Evolutionary conservation across 1,140 invertebrate species (phyloP), one percentile per base, ranked within the genome.

Genomic region (Chironomus striatipennis): DNA sequence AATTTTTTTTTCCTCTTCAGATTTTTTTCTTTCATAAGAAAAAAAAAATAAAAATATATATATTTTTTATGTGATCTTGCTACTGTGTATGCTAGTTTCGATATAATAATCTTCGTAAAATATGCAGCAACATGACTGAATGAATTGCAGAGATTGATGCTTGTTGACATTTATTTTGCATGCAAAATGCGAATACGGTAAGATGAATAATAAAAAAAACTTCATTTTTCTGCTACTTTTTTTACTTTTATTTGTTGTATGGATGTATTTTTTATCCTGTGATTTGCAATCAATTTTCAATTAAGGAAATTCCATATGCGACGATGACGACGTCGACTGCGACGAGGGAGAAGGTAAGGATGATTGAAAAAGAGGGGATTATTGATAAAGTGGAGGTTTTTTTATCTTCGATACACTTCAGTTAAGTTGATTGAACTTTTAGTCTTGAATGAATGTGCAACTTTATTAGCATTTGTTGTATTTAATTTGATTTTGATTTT

Each of bases 91-190:
- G 47, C 47, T 57, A 57, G 47, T 57, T 57, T 57, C 47, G 47
- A 57, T 57, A 57, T 57, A 57, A 57, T 57, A 57, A 57, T 57
- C 47, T 15, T 57, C 47, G 12, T 12, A 57, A 57, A 57, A 57
- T 57, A 57, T 57, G 47, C 47, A 57, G n/a, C 47, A 57, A 57
- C 47, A 57, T 57, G 47, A 57, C 47, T 57, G 47, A 57, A 57
- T 57, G 12, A n/a, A 57, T 12, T n/a, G 47, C 12, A 57, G 47
- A 57, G 47, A 57, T 57, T 57, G 47, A 57, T 57, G 9, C 47
- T 57, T 57, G 47, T 57, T 57, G 47, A 57, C 47, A 57, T 57
- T 57, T 57, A 57, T 57, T 57, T 57, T 57, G 47, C 47, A 57
- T 57, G 47, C 47, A 57, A 57, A 57, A 57, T n/a, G 47, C n/a